Evolutionary conservation across 2,797 vertebrate genomes (phyloP), one percentile per base, ranked within the genome.

Genomic region (Malurus leucopterus): DNA sequence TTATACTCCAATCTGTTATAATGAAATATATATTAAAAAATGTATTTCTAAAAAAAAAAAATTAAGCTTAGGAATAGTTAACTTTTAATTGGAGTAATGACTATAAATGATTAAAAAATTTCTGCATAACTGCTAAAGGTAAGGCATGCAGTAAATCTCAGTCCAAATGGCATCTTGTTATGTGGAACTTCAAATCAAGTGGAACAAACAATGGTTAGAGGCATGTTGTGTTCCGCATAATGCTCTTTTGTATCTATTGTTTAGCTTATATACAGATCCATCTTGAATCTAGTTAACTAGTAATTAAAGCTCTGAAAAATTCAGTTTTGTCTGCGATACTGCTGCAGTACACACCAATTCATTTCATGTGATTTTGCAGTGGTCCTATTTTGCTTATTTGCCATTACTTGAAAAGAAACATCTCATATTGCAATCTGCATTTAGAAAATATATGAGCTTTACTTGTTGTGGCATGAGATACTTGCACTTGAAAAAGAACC

Each of bases 161-260:
- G 84, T 65, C 76, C 84, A 78, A 93, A 94, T 82, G 62, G 82
- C 75, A 41, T 92, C 79, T 88, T 83, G 68, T 85, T 55, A 94
- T 49, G 77, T 86, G 81, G 86, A 64, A 67, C 87, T 93, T 86
- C 92, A 78, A 94, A 84, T 72, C 80, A 95, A 94, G 74, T 78
- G 76, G 91, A 96, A 95, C 90, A 92, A 94, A 94, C 79, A 91
- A 58, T 91, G 86, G 91, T 95, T 92, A 91, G 91, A 95, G 88
- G 92, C 80, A 86, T 84, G 84, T 85, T 93, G 71, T 89, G 92
- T 91, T 93, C 81, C 50, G 3, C 80, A 90, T 91, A 91, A 93
- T 87, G 88, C 84, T 89, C 77, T 91, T 93, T 73, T 91, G 72
- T 95, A 81, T 85, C 94, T 88, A 93, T 92, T 94, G 84, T 85